phyloP scores from a whole-genome alignment of 2,888 invertebrate genomes.

The Clostera curtula region DNA sequence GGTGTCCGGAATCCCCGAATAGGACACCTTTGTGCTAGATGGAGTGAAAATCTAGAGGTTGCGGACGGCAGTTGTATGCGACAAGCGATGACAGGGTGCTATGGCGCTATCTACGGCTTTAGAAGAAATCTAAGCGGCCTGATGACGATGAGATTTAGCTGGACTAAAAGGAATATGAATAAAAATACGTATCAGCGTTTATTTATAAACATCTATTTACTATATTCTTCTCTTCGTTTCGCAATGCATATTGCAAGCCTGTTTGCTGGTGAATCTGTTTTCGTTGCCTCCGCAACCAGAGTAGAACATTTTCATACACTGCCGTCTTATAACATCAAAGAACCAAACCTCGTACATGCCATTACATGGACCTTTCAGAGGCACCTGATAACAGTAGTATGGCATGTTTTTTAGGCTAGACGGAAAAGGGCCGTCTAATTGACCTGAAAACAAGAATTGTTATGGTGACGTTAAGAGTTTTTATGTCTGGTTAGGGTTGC shows the following conservation, averaged over 20 bases:
- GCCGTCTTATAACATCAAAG: conserved; percentile 49
- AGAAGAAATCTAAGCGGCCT: too few species aligned
- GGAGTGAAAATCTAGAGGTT: too few species aligned
- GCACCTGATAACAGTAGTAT: conserved; percentile 60
- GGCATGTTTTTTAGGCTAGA: conserved; percentile 49
- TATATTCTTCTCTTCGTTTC: conserved; percentile 30
- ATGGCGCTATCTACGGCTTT: too few species aligned
- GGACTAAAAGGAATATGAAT: too few species aligned
- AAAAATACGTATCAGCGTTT: background rate
- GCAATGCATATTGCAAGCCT: conserved; percentile 41
- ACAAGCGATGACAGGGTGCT: too few species aligned
- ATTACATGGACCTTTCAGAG: conserved; percentile 49
- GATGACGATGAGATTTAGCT: too few species aligned
- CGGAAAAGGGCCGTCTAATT: conserved; percentile 51
- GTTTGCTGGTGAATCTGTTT: conserved; percentile 42
- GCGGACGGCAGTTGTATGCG: too few species aligned
- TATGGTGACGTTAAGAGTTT: too few species aligned
- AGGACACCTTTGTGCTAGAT: too few species aligned
- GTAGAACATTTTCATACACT: conserved; percentile 58
- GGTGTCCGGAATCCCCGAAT: too few species aligned
- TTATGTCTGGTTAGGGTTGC: too few species aligned
- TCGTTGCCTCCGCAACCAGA: conserved; percentile 66
- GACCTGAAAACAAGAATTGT: conserved; percentile 37
- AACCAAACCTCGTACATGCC: conserved; percentile 45
- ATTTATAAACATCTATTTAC: background rate